Conservation (phyloP, 2,888 invertebrate genomes). For the Ferrisia virgata region DNA sequence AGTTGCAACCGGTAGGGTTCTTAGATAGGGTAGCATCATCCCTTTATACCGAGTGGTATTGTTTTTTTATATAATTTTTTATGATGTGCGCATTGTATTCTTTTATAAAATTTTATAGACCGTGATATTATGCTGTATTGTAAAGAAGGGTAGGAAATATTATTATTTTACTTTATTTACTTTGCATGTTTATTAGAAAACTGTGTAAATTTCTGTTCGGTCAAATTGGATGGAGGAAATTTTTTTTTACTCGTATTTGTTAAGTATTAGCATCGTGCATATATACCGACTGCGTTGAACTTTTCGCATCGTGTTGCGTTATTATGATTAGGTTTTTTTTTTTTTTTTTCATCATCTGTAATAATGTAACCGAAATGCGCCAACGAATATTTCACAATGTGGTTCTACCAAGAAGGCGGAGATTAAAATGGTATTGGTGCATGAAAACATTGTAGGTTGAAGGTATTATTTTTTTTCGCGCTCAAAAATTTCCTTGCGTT, state of each 20-base stretch:
- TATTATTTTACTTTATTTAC: constrained; percentile 1
- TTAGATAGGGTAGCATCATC: not conserved
- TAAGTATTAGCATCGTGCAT: not conserved
- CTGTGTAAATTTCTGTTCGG: not conserved
- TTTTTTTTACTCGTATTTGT: not conserved
- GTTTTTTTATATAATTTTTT: constrained; percentile 16
- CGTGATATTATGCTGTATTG: not conserved
- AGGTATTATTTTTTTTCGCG: too few relatives aligned
- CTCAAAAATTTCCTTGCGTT: too few relatives aligned
- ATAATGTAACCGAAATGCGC: not conserved
- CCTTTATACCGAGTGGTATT: not conserved
- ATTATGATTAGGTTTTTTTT: not conserved
- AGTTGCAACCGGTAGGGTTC: not conserved
- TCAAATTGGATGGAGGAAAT: not conserved
- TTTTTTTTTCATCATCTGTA: not conserved
- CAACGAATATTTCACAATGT: not conserved
- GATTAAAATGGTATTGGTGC: too few relatives aligned
- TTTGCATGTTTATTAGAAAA: constrained; percentile 8
- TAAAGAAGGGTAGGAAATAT: not conserved
- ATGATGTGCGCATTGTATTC: constrained; percentile 25
- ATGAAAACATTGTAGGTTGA: too few relatives aligned
- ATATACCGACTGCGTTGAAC: not conserved
- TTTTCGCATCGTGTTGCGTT: not conserved
- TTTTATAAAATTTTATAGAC: constrained; percentile 10
- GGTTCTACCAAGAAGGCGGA: not conserved